phyloP scores from a whole-genome alignment of 2,888 invertebrate genomes.

The Macrosiphum euphorbiae region DNA sequence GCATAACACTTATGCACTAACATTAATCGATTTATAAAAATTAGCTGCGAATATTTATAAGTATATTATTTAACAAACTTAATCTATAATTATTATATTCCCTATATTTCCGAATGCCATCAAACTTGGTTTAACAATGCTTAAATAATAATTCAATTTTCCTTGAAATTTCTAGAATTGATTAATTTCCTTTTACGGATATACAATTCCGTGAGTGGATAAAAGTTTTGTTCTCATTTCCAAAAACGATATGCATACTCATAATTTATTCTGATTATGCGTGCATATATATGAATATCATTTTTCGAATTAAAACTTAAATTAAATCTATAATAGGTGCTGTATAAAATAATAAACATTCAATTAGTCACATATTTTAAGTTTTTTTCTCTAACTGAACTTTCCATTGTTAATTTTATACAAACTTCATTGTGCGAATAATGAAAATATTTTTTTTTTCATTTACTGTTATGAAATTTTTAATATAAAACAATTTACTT shows the following conservation, averaged over 20 bases:
- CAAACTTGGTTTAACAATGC: constrained; percentile 14
- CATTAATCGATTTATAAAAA: background rate
- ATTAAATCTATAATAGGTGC: background rate
- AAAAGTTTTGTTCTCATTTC: constrained; percentile 26
- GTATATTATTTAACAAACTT: background rate
- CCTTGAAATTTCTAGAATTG: constrained; percentile 19
- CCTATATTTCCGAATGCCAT: background rate
- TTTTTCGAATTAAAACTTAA: constrained; percentile 5
- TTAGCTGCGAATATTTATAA: constrained; percentile 3
- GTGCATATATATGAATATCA: constrained; percentile 30
- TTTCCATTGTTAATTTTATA: background rate
- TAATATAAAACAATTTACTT: background rate
- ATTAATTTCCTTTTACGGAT: background rate
- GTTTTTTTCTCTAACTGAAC: background rate
- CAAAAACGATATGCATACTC: constrained; percentile 1
- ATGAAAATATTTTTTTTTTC: constrained; percentile 20
- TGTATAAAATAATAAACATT: constrained; percentile 30
- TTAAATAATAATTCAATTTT: constrained; percentile 2
- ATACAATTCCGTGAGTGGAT: background rate
- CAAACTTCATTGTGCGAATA: background rate
- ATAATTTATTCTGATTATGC: constrained; percentile 24
- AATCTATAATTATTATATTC: background rate
- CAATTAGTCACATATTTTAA: background rate
- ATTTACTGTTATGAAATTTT: background rate
- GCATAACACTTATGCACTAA: background rate